Conservation (phyloP, 2,113 vertebrate species). For the Tiliqua scincoides region DNA sequence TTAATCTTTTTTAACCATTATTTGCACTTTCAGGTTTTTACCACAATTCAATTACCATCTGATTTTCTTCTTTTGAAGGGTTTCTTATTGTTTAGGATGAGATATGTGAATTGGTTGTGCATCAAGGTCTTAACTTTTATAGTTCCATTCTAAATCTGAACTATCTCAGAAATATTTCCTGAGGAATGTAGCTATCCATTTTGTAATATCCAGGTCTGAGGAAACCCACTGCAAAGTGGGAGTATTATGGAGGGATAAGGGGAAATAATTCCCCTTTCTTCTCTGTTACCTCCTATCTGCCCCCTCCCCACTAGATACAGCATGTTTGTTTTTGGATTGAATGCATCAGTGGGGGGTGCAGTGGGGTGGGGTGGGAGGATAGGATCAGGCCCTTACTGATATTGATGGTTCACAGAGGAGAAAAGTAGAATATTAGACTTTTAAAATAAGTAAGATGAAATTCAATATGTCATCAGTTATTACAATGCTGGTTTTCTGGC, state of each 20-base stretch:
- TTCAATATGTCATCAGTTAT: neutral
- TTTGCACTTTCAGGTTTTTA: neutral
- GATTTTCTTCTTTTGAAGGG: neutral
- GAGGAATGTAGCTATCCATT: neutral
- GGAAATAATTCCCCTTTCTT: no score
- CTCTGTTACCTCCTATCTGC: no score
- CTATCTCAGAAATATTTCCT: neutral
- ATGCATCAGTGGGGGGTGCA: no score
- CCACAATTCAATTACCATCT: neutral
- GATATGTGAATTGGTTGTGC: fast-evolving
- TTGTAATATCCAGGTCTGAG: neutral
- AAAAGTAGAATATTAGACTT: no score
- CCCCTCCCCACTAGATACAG: no score
- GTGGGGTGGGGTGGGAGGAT: no score
- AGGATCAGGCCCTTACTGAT: no score
- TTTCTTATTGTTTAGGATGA: neutral
- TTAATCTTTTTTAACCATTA: neutral
- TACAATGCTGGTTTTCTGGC: neutral
- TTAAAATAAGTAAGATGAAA: no score
- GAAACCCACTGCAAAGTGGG: no score
- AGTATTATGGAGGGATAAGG: no score
- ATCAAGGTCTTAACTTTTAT: neutral
- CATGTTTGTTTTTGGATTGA: no score
- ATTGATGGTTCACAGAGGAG: no score
- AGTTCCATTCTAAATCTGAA: neutral